phyloP scores from a whole-genome alignment of 2,888 invertebrate species.

The Drosophila rubida region DNA sequence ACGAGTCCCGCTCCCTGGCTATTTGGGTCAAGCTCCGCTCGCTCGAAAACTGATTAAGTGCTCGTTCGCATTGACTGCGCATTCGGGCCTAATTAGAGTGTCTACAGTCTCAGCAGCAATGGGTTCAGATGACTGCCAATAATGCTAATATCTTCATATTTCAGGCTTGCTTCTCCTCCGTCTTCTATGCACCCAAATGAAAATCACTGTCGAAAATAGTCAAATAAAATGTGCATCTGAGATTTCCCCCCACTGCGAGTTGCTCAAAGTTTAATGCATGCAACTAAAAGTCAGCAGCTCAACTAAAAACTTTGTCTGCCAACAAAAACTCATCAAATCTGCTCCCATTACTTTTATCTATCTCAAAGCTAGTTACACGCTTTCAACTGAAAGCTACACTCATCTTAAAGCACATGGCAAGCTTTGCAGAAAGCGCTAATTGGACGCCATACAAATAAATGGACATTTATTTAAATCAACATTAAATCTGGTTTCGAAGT shows the following conservation, averaged over 20 bases:
- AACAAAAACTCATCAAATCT: background rate
- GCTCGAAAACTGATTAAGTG: too few species aligned
- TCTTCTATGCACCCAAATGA: background rate
- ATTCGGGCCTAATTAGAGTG: too few species aligned
- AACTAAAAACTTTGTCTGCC: background rate
- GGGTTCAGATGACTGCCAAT: background rate
- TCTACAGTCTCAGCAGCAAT: background rate
- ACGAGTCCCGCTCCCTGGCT: background rate
- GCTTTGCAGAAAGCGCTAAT: too few species aligned
- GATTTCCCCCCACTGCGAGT: too few species aligned
- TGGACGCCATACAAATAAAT: too few species aligned
- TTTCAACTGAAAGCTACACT: background rate
- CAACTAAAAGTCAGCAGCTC: background rate
- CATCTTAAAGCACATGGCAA: background rate
- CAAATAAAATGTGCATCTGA: too few species aligned
- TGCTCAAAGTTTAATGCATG: too few species aligned
- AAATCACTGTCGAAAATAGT: too few species aligned
- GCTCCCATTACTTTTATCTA: background rate
- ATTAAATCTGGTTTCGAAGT: too few species aligned
- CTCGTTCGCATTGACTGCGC: too few species aligned
- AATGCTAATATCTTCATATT: background rate
- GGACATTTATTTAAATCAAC: too few species aligned
- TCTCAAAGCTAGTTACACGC: too few species aligned
- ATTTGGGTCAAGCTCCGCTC: constrained; percentile 3
- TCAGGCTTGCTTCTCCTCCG: background rate